Base-by-base conservation (phyloP, 2,113 vertebrate genomes). In the Tricholaema leucomelas region DNA sequence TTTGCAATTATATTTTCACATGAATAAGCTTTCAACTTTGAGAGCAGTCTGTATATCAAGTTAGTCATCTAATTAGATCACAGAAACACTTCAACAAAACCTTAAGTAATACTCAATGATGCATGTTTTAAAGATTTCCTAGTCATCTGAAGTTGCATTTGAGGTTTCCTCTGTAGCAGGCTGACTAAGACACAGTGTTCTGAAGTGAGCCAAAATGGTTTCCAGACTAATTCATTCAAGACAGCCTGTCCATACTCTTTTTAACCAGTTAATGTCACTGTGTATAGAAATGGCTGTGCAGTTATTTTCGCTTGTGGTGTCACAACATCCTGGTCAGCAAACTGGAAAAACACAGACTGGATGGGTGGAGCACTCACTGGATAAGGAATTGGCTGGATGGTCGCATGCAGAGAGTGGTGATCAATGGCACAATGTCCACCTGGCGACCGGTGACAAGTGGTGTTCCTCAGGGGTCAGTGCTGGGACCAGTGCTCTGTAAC, bases 141-240 rank as follows among this genome's bases (percentile, higher is more conserved):
- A 36, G 30, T 69, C 8, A 77, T 50, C 40, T 77, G 56, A 85
- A 92, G 36, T 46, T 60, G 18, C 18, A 38, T 85, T 81, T 77
- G n/a, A 73, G 56, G 8, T 66, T 87, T 71, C 28, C 11, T 87
- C 28, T 89, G 10, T 67, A 63, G 46, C 14, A 64, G 12, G 18
- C 8, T 90, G 55, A 11, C 28, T 81, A 64, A 81, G 38, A 75
- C 18, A 54, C 61, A 87, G 4, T 54, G 19, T 14, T 63, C 73
- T 71, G 78, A 90, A 88, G 72, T 70, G 12, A 91, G 8, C 9
- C 28, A 92, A 81, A 73, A 35, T 50, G 0, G 58, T 72, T 87
- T 91, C 69, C 70, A 82, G 82, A 76, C 36, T 76, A 87, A 91
- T 87, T 92, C 21, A 55, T 89, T 87, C 44, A 82, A 66, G 77